A percentile compares a stretch with the other conserved stretches of the same genome.
These are phyloP conservation scores for Gymnoscopelus microlampas DNA, from an alignment of 2,797 vertebrate species.

Conservation along the genomic window DNA sequence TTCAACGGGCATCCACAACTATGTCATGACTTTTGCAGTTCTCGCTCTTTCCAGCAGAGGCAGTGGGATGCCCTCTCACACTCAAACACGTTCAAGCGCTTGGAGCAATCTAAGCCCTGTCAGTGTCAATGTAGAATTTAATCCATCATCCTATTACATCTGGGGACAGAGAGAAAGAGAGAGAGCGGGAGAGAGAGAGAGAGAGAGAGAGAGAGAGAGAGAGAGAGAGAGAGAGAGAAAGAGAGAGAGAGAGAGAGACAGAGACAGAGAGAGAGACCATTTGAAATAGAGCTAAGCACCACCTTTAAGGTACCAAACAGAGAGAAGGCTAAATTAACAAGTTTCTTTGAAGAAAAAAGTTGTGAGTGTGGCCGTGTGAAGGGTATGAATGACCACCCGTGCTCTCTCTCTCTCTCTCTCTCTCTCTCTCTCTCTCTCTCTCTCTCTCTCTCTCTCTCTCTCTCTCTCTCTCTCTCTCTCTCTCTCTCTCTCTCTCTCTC, in stretches of 20 bases:
- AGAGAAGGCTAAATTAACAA: conserved; percentile 22
- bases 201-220: conserved; percentile 4
- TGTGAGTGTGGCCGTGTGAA: background rate
- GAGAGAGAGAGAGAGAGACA: conserved; percentile 38
- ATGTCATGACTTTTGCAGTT: conserved; percentile 40
- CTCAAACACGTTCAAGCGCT: conserved; percentile 57
- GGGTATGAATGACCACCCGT: conserved; percentile 39
- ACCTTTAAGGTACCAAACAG: conserved; percentile 17
- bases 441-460: background rate
- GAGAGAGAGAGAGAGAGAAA: conserved; percentile 9
- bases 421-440: background rate
- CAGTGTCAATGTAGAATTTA: conserved; percentile 68
- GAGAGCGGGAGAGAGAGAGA: background rate
- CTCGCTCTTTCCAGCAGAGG: conserved; percentile 41
- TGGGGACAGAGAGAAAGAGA: conserved; percentile 9
- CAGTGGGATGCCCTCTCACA: conserved; percentile 41
- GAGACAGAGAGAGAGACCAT: conserved; percentile 22
- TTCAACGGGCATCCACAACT: conserved; percentile 24
- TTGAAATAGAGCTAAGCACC: conserved; percentile 34
- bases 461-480: background rate
- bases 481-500: background rate
- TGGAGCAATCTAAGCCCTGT: conserved; percentile 72
- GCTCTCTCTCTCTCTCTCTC: background rate
- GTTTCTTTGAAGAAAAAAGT: conserved; percentile 51
- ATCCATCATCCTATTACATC: conserved; percentile 76